Base-by-base conservation (phyloP, 2,113 vertebrate genomes). In the Vidua macroura region DNA sequence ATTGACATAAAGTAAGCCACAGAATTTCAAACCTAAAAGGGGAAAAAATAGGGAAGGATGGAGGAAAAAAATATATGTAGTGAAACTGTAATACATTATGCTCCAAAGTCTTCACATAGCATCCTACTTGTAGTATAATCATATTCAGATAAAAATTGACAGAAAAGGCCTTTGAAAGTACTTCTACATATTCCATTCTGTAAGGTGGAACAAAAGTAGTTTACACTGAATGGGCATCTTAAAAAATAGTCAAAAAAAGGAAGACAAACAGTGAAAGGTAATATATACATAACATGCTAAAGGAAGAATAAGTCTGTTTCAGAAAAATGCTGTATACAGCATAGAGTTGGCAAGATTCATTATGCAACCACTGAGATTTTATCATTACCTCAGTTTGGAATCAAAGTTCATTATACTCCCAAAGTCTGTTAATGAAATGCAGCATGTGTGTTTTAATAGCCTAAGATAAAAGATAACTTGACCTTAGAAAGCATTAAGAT, bases 1-100 rank as follows among this genome's bases (percentile, higher is more conserved):
- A 90, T 93, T 99, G 99, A 96, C 99, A 99, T 85, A 99, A 98
- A 3, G 99, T 99, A 66, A 99, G 98, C 99, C 99, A 99, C 81
- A 99, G 97, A 93, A 99, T 99, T 93, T 99, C 96, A 98, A 99
- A 98, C 97, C 99, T 99, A 95, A 25, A 94, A n/a, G 11, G 9
- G 5, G 11, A 23, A 25, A 35, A 37, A 59, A 59, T 10, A 27
- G 35, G 28, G 68, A 68, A 88, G 5, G 4, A 76, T 7, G 11
- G 15, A 88, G 23, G 39, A 44, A 85, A 86, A 37, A 17, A 51
- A 60, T 62, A 25, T 31, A 72, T 8, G 13, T 39, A 74, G 35
- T 48, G 18, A 79, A 83, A 69, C 24, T 35, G 15, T 21, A 86
- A 46, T 48, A 87, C 33, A 48, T 55, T 33, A 56, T 17, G 22